These are phyloP conservation scores for Bellardia bayeri DNA, from an alignment of 2,888 invertebrate genomes.

Conservation along the genomic window DNA sequence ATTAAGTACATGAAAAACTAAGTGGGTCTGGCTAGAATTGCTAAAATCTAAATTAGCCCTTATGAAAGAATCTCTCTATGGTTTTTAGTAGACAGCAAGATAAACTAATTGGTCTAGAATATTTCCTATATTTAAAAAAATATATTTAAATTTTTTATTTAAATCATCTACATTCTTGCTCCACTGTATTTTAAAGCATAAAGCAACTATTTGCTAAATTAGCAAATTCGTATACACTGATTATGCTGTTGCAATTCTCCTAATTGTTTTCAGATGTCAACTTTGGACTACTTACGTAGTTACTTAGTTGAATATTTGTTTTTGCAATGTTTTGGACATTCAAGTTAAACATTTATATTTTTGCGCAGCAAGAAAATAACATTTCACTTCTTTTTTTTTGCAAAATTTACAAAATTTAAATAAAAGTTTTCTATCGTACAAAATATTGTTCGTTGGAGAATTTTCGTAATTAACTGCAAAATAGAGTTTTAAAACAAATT, in stretches of 20 bases:
- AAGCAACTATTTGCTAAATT: background rate
- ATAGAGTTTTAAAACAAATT: constrained; percentile 11
- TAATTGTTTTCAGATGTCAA: constrained; percentile 17
- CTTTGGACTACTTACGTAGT: background rate
- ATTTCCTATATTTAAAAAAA: too few species aligned
- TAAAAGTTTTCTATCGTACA: background rate
- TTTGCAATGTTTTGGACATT: constrained; percentile 19
- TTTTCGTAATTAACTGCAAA: constrained; percentile 43
- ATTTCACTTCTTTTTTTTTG: background rate
- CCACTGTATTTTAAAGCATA: background rate
- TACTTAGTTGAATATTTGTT: background rate
- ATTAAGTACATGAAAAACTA: too few species aligned
- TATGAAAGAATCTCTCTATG: too few species aligned
- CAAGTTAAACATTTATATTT: background rate
- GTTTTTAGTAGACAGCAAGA: too few species aligned
- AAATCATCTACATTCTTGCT: too few species aligned
- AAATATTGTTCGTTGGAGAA: constrained; percentile 4
- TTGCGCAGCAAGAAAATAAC: background rate
- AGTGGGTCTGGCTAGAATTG: too few species aligned
- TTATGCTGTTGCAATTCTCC: background rate
- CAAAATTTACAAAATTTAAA: background rate
- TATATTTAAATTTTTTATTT: too few species aligned
- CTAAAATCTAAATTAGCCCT: too few species aligned
- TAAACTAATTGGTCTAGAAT: too few species aligned
- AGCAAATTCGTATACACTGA: background rate